These are phyloP conservation scores for Periparus ater DNA, from an alignment of 2,797 vertebrate species.

Conservation along the genomic window DNA sequence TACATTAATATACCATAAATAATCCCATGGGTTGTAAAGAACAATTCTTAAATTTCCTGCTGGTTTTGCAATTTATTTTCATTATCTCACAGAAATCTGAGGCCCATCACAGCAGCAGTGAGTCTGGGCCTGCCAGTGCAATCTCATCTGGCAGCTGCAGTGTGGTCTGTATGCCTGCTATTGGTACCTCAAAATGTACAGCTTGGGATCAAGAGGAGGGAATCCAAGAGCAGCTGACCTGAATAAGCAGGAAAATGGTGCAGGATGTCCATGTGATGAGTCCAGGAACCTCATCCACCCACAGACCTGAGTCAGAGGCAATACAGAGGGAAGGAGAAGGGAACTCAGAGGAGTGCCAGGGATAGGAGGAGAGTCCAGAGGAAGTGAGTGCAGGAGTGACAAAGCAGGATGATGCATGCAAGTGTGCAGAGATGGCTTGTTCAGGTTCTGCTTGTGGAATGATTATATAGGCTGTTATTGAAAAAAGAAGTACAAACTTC, in stretches of 20 bases:
- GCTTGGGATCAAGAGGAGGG: neutral
- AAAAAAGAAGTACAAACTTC: neutral
- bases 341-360: neutral
- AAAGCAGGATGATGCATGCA: neutral
- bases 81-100: neutral
- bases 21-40: neutral
- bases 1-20: neutral
- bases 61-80: neutral
- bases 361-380: neutral
- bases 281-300: neutral
- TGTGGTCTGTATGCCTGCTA: neutral
- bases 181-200: neutral
- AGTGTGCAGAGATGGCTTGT: neutral
- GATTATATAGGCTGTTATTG: neutral
- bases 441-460: neutral
- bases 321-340: neutral
- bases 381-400: neutral
- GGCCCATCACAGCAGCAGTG: rapidly evolving
- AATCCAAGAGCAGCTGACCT: neutral
- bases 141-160: neutral
- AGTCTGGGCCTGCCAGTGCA: neutral
- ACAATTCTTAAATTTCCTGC: neutral
- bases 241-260: neutral
- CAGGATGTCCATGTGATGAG: rapidly evolving
- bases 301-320: neutral